phyloP scores from a whole-genome alignment of 2,888 invertebrate genomes.

The Melitaea athalia region DNA sequence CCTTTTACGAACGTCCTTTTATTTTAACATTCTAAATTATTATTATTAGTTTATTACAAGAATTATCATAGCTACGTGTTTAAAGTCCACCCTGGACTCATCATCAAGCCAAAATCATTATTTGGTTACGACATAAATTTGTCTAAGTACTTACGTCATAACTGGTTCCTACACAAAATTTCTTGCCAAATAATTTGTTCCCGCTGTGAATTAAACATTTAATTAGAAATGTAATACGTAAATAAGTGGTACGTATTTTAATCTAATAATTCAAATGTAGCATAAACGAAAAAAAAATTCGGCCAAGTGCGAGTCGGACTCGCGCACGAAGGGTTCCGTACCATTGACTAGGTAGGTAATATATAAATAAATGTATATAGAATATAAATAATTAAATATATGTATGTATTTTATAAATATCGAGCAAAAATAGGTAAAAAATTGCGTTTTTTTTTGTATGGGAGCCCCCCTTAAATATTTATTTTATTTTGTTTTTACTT shows the following conservation, averaged over 20 bases:
- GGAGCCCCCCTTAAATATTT: too few relatives aligned
- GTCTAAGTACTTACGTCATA: constrained; percentile 9
- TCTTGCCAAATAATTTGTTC: constrained; percentile 7
- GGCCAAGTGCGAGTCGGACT: too few relatives aligned
- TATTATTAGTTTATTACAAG: neutral
- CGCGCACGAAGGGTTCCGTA: too few relatives aligned
- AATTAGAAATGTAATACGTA: neutral
- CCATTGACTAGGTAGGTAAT: too few relatives aligned
- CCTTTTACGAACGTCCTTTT: neutral
- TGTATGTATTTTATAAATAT: too few relatives aligned
- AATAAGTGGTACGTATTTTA: neutral
- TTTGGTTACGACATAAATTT: constrained; percentile 15
- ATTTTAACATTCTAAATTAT: neutral
- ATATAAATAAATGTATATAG: too few relatives aligned
- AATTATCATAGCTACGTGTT: constrained; percentile 1
- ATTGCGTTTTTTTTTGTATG: too few relatives aligned
- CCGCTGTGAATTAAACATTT: neutral
- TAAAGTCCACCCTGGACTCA: too few relatives aligned
- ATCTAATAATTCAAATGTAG: neutral
- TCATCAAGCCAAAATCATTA: neutral
- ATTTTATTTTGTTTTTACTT: too few relatives aligned
- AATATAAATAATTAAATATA: too few relatives aligned
- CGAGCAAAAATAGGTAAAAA: too few relatives aligned
- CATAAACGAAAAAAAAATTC: neutral
- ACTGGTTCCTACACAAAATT: constrained; percentile 9